Conservation (phyloP, 2,888 invertebrate genomes). For the Orchestes rusci region DNA sequence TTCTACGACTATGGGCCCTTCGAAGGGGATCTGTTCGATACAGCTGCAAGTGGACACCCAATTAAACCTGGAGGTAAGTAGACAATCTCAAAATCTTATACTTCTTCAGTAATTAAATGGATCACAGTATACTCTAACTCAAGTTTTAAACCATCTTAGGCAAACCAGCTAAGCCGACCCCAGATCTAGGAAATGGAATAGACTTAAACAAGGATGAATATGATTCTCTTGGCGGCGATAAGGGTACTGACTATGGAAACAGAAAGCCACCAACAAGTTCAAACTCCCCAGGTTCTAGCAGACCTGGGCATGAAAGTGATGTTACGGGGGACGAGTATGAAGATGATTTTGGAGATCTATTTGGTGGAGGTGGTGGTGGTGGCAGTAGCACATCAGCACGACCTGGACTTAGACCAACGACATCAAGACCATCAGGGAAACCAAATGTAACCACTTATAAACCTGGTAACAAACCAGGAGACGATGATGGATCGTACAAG, state of each 20-base stretch:
- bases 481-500: slow-evolving; percentile 31
- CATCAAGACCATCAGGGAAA: slow-evolving; percentile 8
- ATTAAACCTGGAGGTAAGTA: slow-evolving; percentile 22
- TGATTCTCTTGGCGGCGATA: slow-evolving; percentile 11
- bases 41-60: slow-evolving; percentile 50
- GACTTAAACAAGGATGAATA: slow-evolving; percentile 20
- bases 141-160: slow-evolving; percentile 1
- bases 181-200: slow-evolving; percentile 16
- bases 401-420: slow-evolving; percentile 5
- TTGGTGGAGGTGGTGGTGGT: slow-evolving; percentile 22
- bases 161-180: slow-evolving; percentile 11
- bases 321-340: slow-evolving; percentile 14
- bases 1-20: slow-evolving; percentile 35
- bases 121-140: too few species aligned
- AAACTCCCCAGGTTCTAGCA: not conserved
- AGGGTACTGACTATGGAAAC: slow-evolving; percentile 9
- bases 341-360: slow-evolving; percentile 26
- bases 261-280: slow-evolving; percentile 5
- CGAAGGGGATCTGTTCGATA: slow-evolving; percentile 38
- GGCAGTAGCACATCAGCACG: slow-evolving; percentile 10
- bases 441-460: slow-evolving; percentile 12
- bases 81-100: too few species aligned
- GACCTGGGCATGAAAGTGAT: slow-evolving; percentile 8
- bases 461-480: slow-evolving; percentile 10
- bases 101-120: too few species aligned